These are phyloP conservation scores for Drosophila nebulosa DNA, from an alignment of 1,140 invertebrate genomes.

Conservation along the genomic window DNA sequence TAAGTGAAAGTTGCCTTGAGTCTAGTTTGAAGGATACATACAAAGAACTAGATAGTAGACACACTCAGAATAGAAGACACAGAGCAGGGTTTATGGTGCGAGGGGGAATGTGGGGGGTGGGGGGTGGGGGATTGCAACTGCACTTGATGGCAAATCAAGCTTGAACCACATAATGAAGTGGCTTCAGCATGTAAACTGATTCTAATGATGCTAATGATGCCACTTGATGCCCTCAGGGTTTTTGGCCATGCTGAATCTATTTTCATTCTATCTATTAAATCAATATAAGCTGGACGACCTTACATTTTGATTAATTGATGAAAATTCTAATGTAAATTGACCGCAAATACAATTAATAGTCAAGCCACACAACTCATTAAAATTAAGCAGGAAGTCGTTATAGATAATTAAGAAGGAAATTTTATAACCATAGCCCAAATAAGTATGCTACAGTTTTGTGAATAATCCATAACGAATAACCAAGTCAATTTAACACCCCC, in stretches of 20 bases:
- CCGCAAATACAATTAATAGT: not conserved
- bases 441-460: too few species aligned
- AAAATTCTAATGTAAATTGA: not conserved
- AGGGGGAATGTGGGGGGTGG: not conserved
- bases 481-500: too few species aligned
- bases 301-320: not conserved
- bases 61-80: not conserved
- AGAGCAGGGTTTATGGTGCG: not conserved
- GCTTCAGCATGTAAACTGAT: slow-evolving; percentile 25
- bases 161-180: slow-evolving; percentile 44
- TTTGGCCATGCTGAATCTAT: not conserved
- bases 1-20: slow-evolving; percentile 55
- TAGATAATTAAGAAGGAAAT: too few species aligned
- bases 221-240: not conserved
- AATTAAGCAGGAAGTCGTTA: not conserved
- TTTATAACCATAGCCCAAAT: too few species aligned
- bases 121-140: not conserved
- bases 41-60: not conserved
- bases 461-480: too few species aligned
- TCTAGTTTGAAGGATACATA: slow-evolving; percentile 11
- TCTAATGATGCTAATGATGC: not conserved
- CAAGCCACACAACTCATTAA: not conserved
- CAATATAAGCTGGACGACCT: not conserved
- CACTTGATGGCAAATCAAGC: slow-evolving; percentile 44
- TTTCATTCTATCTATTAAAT: not conserved